Base-by-base conservation (phyloP, 2,888 invertebrate species). In the Quadriops clusia region DNA sequence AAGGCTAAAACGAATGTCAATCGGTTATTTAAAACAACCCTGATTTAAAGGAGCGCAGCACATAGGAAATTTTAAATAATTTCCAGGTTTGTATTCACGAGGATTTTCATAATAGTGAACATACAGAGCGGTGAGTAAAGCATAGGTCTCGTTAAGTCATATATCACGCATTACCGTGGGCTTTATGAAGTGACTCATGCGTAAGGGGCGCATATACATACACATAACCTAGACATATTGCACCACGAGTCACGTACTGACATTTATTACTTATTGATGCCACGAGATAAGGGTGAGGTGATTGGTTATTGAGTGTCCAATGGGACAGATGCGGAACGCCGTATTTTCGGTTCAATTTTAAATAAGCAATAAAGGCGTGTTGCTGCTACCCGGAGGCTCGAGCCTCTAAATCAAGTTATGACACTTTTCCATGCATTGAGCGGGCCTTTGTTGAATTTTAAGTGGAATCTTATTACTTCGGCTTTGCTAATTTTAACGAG, bases 241-340 rank as follows among this genome's bases (percentile, higher is more conserved):
- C 36, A 35, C 32, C 37, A 23, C 32, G 34, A 33, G 36, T 35
- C 40, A 41, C 36, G 40, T 36, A 38, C 18, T 9, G 36, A 38
- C 41, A 38, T 37, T 44, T 45, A 44, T 45, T 42, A 51, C 47
- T 48, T 54, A 56, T 56, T 54, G 54, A 55, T 54, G 52, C 41
- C 37, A 34, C 25, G 21, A 22, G 33, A 33, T 33, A 36, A 50
- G 49, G 49, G 43, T 43, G 43, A 44, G 43, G 38, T 44, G 51
- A 56, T 54, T 55, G 56, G 55, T 49, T 50, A 47, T 49, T 47
- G 47, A 45, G 39, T 43, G 42, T 40, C 47, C 50, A 50, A 47
- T 46, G 40, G 48, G 45, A 44, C 54, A 54, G 53, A 53, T 54
- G 54, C 52, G 17, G 32, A 34, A 31, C 35, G 32, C 35, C 17